Evolutionary conservation across 2,797 vertebrate species (phyloP).

Genomic region (Hippoglossus hippoglossus): DNA sequence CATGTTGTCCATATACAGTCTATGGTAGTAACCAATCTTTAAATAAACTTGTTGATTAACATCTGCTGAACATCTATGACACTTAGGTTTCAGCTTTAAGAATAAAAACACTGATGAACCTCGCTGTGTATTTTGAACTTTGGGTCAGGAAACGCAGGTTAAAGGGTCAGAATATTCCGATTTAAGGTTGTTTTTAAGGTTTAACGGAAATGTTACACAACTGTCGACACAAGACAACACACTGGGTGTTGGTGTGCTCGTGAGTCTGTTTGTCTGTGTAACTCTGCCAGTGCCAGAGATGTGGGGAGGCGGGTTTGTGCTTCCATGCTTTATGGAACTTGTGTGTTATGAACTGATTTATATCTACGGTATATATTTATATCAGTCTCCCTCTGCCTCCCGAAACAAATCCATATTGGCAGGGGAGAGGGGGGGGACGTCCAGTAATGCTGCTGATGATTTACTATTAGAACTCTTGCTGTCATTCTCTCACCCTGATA

Average conservation of each 20-base stretch:
- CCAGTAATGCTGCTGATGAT: constrained; percentile 77
- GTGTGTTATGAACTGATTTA: constrained; percentile 73
- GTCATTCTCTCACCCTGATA: constrained; percentile 72
- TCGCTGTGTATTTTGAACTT: no score
- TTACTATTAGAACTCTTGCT: constrained; percentile 73
- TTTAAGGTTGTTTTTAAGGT: no score
- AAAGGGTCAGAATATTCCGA: no score
- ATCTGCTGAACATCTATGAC: background rate
- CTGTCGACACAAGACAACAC: constrained; percentile 14
- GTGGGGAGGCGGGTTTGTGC: constrained; percentile 5
- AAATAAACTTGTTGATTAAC: no score
- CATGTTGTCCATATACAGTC: no score
- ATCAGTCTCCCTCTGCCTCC: constrained; percentile 50
- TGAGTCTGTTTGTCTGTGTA: constrained; percentile 20
- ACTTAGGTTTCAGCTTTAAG: background rate
- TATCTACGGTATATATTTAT: constrained; percentile 43
- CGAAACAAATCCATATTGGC: constrained; percentile 73
- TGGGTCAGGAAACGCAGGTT: no score
- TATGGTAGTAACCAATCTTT: no score
- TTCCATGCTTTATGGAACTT: constrained; percentile 17
- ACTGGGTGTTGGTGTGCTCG: constrained; percentile 35
- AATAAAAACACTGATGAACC: no score
- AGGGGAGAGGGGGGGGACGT: constrained; percentile 35
- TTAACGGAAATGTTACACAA: no score
- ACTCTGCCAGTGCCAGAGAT: constrained; percentile 14